Evolutionary conservation across 2,888 invertebrate species (phyloP), one percentile per base, ranked within the genome.

Genomic region (Drosophila rellima): DNA sequence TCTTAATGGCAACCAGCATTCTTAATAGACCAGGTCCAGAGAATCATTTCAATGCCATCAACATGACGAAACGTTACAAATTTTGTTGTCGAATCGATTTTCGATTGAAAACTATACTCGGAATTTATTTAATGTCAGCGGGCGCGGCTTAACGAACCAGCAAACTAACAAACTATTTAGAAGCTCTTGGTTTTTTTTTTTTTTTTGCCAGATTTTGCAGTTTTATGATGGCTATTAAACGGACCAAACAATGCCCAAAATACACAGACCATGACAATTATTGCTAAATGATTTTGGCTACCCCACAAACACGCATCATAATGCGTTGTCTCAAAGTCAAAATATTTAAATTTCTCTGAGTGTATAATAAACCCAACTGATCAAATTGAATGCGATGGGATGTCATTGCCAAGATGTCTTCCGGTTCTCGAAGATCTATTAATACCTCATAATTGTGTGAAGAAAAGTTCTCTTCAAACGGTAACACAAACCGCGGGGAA

Each of bases 211-310:
- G 63, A 39, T 65, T 82, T 66, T 69, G 66, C 67, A 59, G 50
- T 72, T 69, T 88, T 67, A 71, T 56, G 85, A 68, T 33, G 20
- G 54, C 56, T 59, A 83, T 82, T 70, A 82, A 88, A 68, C 15
- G 63, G 51, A 62, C 42, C 64, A 63, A 75, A 88, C 86, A 85
- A 82, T 88, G 54, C 52, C 63, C 62, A 60, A 71, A 74, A 83
- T 42, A 59, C 45, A 62, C 57, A 35, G 47, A 64, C 66, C 64
- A 70, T 85, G 82, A 74, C 75, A 86, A 88, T 83, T 66, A 89
- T 89, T 66, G 69, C 71, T 81, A 87, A 89, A 89, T 81, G 87
- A 55, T 88, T 86, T 86, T 61, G 70, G 84, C 87, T 88, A 78
- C 82, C 48, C 70, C 31, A 61, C 70, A 67, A 66, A 60, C 15